Percentiles rank a stretch among this genome's conserved stretches.
Evolutionary conservation across 2,888 invertebrate genomes (phyloP).

Genomic region (Seira ritae): DNA sequence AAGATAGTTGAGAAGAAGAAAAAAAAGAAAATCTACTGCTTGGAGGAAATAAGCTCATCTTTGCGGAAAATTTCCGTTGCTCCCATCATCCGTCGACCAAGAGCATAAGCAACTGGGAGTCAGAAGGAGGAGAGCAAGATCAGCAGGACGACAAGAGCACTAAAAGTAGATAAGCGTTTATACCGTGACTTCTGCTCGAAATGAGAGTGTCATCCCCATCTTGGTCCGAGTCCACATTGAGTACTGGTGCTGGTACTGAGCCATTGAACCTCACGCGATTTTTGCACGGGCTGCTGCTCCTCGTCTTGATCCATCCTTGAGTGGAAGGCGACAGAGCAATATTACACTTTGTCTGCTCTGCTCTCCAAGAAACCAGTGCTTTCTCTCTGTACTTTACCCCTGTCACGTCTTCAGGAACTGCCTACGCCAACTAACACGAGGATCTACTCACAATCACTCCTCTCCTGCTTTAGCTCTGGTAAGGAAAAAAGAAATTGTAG

Average conservation of each 20-base stretch:
- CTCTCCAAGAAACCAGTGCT: too few species aligned
- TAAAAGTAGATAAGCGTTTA: conserved; percentile 6
- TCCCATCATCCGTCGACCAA: conserved; percentile 3
- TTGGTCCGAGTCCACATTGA: not conserved
- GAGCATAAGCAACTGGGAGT: conserved; percentile 20
- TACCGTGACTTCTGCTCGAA: conserved; percentile 11
- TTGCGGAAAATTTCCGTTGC: conserved; percentile 22
- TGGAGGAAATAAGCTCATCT: conserved; percentile 32
- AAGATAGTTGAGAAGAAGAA: conserved; percentile 13
- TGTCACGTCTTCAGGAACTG: not conserved
- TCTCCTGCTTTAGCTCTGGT: not conserved
- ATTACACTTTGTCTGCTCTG: not conserved
- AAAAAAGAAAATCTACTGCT: not conserved
- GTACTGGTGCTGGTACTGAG: not conserved
- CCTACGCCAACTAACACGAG: not conserved
- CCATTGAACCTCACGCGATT: conserved; percentile 5
- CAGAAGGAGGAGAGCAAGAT: conserved; percentile 30
- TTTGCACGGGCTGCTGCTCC: not conserved
- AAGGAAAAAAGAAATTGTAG: not conserved
- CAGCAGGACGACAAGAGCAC: conserved; percentile 28
- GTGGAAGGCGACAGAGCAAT: not conserved
- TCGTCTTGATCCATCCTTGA: not conserved
- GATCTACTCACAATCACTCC: too few species aligned
- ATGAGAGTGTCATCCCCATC: conserved; percentile 11
- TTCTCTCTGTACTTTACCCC: not conserved